Percentiles rank a stretch among this genome's conserved stretches.
phyloP scores from a whole-genome alignment of 2,888 invertebrate genomes.

The Phalera bucephala region DNA sequence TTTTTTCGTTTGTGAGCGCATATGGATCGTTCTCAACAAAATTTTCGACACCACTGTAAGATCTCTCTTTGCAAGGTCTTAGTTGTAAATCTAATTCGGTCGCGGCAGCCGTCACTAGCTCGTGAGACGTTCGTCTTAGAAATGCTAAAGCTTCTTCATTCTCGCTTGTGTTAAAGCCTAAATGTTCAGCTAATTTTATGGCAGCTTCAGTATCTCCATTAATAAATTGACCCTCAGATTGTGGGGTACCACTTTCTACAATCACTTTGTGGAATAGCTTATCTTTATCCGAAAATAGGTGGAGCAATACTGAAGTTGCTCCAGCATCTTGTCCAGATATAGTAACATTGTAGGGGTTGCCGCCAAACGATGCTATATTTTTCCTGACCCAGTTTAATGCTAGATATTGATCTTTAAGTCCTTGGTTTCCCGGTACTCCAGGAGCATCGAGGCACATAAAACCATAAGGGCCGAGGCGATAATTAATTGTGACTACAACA shows the following conservation, averaged over 20 bases:
- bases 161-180: slow-evolving; percentile 58
- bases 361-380: slow-evolving; percentile 69
- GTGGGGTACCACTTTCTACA: slow-evolving; percentile 67
- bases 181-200: slow-evolving; percentile 54
- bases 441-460: slow-evolving; percentile 70
- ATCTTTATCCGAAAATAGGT: slow-evolving; percentile 61
- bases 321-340: slow-evolving; percentile 69
- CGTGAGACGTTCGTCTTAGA: slow-evolving; percentile 45
- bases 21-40: slow-evolving; percentile 63
- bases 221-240: slow-evolving; percentile 60
- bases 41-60: slow-evolving; percentile 64
- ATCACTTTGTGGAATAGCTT: slow-evolving; percentile 70
- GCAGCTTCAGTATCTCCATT: slow-evolving; percentile 57
- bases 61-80: slow-evolving; percentile 65
- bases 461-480: slow-evolving; percentile 71
- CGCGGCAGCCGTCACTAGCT: slow-evolving; percentile 58
- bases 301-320: slow-evolving; percentile 59
- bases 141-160: slow-evolving; percentile 59
- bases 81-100: slow-evolving; percentile 49
- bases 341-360: slow-evolving; percentile 70
- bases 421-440: slow-evolving; percentile 66
- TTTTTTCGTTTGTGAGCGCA: slow-evolving; percentile 53
- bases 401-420: slow-evolving; percentile 66
- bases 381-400: slow-evolving; percentile 66
- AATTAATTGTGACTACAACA: slow-evolving; percentile 67